Conservation (phyloP, 2,888 invertebrate species). For the Pycnomerus fuliginosus region DNA sequence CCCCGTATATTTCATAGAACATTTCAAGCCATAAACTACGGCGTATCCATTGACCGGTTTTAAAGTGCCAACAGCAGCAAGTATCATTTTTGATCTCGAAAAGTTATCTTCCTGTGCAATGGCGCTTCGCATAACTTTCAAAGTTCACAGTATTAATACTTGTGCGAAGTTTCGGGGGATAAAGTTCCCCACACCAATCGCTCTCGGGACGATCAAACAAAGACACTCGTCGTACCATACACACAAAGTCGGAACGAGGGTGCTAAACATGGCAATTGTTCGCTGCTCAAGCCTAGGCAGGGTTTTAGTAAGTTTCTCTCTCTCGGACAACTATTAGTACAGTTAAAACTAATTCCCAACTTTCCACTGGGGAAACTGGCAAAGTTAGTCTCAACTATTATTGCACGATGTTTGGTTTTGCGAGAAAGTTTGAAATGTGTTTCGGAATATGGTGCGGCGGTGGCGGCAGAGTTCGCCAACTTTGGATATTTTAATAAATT, state of each 20-base stretch:
- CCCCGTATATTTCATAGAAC: too few relatives aligned
- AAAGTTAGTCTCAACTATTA: conserved; percentile 49
- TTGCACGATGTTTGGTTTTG: conserved; percentile 50
- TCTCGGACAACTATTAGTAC: conserved; percentile 40
- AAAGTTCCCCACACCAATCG: too few relatives aligned
- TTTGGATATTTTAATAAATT: conserved; percentile 42
- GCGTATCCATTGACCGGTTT: too few relatives aligned
- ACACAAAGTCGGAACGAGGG: conserved; percentile 32
- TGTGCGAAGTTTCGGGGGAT: too few relatives aligned
- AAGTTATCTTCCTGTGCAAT: too few relatives aligned
- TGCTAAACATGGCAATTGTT: conserved; percentile 28
- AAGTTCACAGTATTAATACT: too few relatives aligned
- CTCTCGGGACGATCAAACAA: too few relatives aligned
- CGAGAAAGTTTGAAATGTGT: conserved; percentile 43
- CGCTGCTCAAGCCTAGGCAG: conserved; percentile 7
- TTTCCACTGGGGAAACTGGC: conserved; percentile 36
- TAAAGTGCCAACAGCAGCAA: too few relatives aligned
- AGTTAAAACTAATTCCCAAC: conserved; percentile 48
- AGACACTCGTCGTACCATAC: too few relatives aligned
- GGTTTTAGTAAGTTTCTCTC: conserved; percentile 31
- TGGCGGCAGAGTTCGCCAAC: conserved; percentile 29
- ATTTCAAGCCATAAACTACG: too few relatives aligned
- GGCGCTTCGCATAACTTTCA: too few relatives aligned
- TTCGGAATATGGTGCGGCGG: conserved; percentile 38
- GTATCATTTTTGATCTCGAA: too few relatives aligned